phyloP scores from a whole-genome alignment of 1,140 invertebrate species.

The Harlomillsia oculata region DNA sequence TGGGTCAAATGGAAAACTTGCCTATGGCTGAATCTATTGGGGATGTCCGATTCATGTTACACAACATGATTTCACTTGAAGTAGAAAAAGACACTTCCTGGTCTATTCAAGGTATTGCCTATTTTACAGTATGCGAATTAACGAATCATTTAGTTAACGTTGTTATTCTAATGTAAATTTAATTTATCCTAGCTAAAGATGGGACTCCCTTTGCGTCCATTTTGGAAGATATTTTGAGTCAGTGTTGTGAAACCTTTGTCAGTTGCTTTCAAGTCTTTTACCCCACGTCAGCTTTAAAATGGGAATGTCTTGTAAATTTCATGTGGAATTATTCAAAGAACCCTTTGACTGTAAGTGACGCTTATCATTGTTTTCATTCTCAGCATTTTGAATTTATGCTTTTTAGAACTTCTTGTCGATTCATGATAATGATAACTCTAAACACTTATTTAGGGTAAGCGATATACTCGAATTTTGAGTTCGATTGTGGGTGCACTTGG shows the following conservation, averaged over 20 bases:
- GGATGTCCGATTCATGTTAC: constrained; percentile 69
- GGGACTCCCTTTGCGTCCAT: not conserved
- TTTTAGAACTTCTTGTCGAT: too few species aligned
- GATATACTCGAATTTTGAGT: constrained; percentile 59
- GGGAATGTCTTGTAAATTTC: constrained; percentile 67
- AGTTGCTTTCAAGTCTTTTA: constrained; percentile 92
- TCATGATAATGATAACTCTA: not conserved
- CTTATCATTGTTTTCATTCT: too few species aligned
- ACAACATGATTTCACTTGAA: constrained; percentile 69
- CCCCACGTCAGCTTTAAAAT: constrained; percentile 83
- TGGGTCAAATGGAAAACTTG: constrained; percentile 38
- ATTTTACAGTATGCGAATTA: too few species aligned
- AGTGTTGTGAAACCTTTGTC: constrained; percentile 82
- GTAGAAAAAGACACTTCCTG: too few species aligned
- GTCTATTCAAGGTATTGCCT: too few species aligned
- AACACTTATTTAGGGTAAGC: constrained; percentile 35
- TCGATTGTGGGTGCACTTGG: constrained; percentile 71
- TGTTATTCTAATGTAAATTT: too few species aligned
- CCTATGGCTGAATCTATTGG: constrained; percentile 70
- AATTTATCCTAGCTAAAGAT: not conserved
- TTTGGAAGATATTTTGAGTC: constrained; percentile 60
- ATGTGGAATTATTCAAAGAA: constrained; percentile 48
- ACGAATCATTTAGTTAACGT: too few species aligned
- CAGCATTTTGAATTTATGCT: too few species aligned
- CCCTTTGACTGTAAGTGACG: too few species aligned